Base-by-base conservation (phyloP, 1,140 invertebrate genomes). In the Sarcophaga peregrina region DNA sequence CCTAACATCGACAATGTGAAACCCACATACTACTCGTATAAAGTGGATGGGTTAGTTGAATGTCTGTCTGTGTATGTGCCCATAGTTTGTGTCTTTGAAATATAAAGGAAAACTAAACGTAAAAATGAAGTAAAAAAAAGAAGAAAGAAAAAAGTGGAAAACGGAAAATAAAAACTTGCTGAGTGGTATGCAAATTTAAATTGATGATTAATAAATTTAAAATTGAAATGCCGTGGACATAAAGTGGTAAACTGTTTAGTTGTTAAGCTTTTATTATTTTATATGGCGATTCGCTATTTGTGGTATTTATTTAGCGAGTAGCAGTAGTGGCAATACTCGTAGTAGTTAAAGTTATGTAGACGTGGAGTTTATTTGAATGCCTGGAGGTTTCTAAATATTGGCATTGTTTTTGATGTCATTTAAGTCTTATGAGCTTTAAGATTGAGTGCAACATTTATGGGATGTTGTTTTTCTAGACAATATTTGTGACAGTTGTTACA, bases 131-230 rank as follows among this genome's bases (percentile, higher is more conserved):
- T 1, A 15, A 6, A n/a, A 11, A 37, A 37, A 37, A 37, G 5
- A 13, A 15, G 15, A 13, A n/a, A 58, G 15, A 58, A 58, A 58
- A 58, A n/a, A 58, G 54, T 58, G n/a, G n/a, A 58, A 58, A 58
- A 58, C 15, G 1, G 13, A 58, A 58, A 58, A 58, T 58, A 58
- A 58, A 58, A 68, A 68, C n/a, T 20, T 20, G 62, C n/a, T 50
- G 10, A 52, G 47, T 50, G 47, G 75, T 81, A 81, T 81, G 80
- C 80, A 81, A 81, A 81, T 81, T 81, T 58, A 81, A 81, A 81
- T 81, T 81, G 80, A 81, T 81, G 80, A 81, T 81, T 81, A 81
- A 81, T 81, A 81, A 81, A 81, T 81, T 81, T 81, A 72, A 81
- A 81, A 81, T 81, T 81, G 80, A 81, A 81, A 81, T 81, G 80